phyloP scores from a whole-genome alignment of 2,888 invertebrate genomes.

The Platycnemis pennipes region DNA sequence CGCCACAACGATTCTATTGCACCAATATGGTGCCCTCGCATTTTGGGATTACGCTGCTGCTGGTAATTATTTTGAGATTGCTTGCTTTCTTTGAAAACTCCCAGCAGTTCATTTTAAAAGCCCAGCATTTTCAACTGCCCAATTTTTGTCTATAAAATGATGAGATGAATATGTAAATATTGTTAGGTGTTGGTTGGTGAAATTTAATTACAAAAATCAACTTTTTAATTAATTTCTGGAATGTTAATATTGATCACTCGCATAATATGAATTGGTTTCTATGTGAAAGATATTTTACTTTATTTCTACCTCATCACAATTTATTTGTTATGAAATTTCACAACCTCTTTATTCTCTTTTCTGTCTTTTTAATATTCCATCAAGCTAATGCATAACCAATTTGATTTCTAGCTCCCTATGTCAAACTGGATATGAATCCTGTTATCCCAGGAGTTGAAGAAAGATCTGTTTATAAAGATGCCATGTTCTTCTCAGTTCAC shows the following conservation, averaged over 20 bases:
- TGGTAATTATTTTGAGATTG: slow-evolving; percentile 77
- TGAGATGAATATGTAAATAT: too few species aligned
- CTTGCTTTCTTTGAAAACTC: too few species aligned
- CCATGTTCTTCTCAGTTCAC: slow-evolving; percentile 93
- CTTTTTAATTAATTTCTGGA: too few species aligned
- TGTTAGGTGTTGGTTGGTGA: too few species aligned
- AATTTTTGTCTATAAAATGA: too few species aligned
- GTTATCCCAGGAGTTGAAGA: slow-evolving; percentile 85
- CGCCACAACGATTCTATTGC: slow-evolving; percentile 89
- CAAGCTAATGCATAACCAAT: background rate
- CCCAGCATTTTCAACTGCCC: too few species aligned
- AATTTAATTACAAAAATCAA: too few species aligned
- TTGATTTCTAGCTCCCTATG: slow-evolving; percentile 83
- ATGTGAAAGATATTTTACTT: background rate
- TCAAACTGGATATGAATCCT: slow-evolving; percentile 92
- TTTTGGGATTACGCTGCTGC: slow-evolving; percentile 96
- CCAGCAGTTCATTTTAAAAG: too few species aligned
- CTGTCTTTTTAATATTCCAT: too few species aligned
- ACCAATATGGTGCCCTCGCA: slow-evolving; percentile 90
- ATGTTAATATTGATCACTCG: too few species aligned
- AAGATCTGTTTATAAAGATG: slow-evolving; percentile 90
- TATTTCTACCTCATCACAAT: background rate
- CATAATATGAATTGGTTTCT: background rate
- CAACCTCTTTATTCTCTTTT: too few species aligned
- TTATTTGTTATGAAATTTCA: too few species aligned